These are phyloP conservation scores for Alligator mississippiensis DNA, from an alignment of 2,113 vertebrate genomes.

Conservation along the genomic window DNA sequence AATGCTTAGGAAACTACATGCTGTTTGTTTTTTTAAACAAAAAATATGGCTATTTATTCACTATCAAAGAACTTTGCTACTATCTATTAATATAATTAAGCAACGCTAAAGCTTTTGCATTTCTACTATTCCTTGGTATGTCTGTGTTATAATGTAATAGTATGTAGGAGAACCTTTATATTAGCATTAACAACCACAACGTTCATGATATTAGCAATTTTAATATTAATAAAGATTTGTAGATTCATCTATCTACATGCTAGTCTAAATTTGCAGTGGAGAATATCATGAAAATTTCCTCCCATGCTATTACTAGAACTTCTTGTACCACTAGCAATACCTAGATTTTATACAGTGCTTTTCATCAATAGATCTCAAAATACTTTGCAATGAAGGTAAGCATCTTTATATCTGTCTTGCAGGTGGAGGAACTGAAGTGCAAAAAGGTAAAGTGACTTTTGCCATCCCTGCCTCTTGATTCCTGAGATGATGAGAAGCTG, in stretches of 20 bases:
- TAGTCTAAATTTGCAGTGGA: background rate
- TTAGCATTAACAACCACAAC: background rate
- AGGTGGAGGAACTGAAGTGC: background rate
- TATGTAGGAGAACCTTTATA: background rate
- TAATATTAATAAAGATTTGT: background rate
- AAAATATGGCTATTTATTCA: background rate
- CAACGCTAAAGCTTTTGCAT: background rate
- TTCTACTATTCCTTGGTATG: background rate
- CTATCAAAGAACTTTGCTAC: background rate
- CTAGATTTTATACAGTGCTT: background rate
- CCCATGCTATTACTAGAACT: background rate
- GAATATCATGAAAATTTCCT: background rate
- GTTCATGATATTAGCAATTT: background rate
- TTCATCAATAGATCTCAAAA: background rate
- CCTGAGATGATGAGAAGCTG: background rate
- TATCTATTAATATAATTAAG: background rate
- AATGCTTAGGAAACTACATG: background rate
- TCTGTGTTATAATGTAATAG: background rate
- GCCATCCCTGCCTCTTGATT: background rate
- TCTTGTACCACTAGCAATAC: background rate
- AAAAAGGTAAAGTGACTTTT: background rate
- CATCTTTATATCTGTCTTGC: accelerated
- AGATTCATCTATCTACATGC: background rate
- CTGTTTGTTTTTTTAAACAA: background rate
- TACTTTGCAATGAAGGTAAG: accelerated